phyloP scores from a whole-genome alignment of 2,113 vertebrate genomes.

The Ploceus nigricollis region DNA sequence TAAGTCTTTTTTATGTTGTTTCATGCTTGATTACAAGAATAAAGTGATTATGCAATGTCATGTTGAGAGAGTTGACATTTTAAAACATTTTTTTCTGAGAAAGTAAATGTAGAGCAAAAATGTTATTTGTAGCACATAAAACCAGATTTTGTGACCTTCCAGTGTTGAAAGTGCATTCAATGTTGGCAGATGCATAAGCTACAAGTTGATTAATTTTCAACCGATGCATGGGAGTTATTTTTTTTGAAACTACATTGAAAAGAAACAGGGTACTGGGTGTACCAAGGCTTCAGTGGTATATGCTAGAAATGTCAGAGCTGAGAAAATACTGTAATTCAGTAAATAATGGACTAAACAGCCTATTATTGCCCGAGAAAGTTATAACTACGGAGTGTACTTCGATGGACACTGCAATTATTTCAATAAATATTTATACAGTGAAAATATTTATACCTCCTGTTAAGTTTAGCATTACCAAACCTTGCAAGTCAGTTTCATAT shows the following conservation, averaged over 20 bases:
- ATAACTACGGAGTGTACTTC: background rate
- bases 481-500: background rate
- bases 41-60: background rate
- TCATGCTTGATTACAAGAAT: background rate
- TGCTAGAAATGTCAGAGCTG: background rate
- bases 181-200: background rate
- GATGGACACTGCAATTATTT: background rate
- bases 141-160: background rate
- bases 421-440: background rate
- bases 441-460: background rate
- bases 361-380: background rate
- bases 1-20: background rate
- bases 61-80: background rate
- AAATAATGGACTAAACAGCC: background rate
- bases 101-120: background rate
- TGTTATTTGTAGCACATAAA: background rate
- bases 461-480: background rate
- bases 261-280: background rate
- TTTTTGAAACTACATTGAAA: slow-evolving; percentile 6
- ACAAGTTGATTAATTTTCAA: slow-evolving; percentile 13
- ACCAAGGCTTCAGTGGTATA: background rate
- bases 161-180: background rate
- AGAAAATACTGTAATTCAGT: background rate
- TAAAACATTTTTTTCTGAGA: background rate
- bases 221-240: background rate